These are phyloP conservation scores for Prorops nasuta DNA, from an alignment of 1,140 invertebrate genomes.

Conservation along the genomic window DNA sequence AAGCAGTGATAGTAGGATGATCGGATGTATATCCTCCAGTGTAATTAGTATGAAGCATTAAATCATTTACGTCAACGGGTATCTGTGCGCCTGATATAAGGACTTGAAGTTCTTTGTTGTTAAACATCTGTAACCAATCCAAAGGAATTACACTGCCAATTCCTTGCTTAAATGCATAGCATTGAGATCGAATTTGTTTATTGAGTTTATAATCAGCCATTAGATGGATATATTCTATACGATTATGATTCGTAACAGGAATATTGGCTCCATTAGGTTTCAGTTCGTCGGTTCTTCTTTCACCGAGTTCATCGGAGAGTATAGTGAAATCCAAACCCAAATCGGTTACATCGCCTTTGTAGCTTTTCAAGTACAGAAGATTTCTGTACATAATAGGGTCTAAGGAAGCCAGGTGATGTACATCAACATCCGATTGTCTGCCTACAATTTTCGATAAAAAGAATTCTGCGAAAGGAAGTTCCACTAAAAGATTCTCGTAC, in stretches of 20 bases:
- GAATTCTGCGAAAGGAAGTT: constrained; percentile 90
- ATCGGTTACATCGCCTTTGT: constrained; percentile 75
- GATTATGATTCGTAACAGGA: constrained; percentile 85
- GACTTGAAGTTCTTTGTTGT: constrained; percentile 90
- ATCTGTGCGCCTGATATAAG: constrained; percentile 91
- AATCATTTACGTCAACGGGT: constrained; percentile 87
- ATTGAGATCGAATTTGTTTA: constrained; percentile 85
- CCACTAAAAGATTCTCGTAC: constrained; percentile 93
- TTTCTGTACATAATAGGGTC: constrained; percentile 92
- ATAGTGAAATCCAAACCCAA: constrained; percentile 92
- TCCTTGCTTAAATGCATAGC: constrained; percentile 80
- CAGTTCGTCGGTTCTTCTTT: constrained; percentile 85
- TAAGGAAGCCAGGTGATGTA: constrained; percentile 89
- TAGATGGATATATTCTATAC: constrained; percentile 95
- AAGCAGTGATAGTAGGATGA: constrained; percentile 73
- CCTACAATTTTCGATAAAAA: constrained; percentile 86
- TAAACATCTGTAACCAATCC: constrained; percentile 94
- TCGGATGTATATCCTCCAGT: constrained; percentile 78
- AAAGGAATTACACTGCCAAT: constrained; percentile 85
- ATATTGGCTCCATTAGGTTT: constrained; percentile 89
- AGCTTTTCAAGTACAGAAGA: constrained; percentile 82
- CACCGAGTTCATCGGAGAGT: constrained; percentile 85
- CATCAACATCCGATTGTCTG: constrained; percentile 78
- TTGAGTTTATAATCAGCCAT: constrained; percentile 96
- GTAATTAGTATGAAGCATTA: constrained; percentile 83